Percentiles rank a stretch among this genome's conserved stretches.
Conservation (phyloP, 2,888 invertebrate genomes). For the Andrena camellia region DNA sequence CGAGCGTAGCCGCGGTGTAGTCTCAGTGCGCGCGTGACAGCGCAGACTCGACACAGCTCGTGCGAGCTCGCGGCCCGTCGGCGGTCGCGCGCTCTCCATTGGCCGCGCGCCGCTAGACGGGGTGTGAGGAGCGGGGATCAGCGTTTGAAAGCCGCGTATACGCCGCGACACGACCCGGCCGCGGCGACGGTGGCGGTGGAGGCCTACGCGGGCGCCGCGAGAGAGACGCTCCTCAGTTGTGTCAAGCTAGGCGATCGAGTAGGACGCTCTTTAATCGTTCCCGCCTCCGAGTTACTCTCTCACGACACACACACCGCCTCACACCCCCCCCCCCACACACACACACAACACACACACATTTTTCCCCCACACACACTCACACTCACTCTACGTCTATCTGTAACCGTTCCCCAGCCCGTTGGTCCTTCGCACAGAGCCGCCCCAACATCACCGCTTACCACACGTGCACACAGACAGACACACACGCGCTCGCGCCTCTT, state of each 20-base stretch:
- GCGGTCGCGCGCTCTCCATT: conserved; percentile 72
- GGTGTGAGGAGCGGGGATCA: conserved; percentile 68
- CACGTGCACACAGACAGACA: conserved; percentile 11
- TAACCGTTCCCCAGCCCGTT: conserved; percentile 36
- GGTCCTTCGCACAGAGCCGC: conserved; percentile 24
- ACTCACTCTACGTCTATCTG: conserved; percentile 21
- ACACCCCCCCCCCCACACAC: conserved; percentile 64
- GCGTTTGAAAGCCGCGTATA: conserved; percentile 80
- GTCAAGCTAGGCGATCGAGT: conserved; percentile 85
- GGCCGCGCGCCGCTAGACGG: conserved; percentile 62
- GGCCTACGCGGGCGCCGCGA: conserved; percentile 72
- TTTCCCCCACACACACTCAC: conserved; percentile 46
- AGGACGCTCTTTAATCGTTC: conserved; percentile 84
- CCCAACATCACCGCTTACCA: conserved; percentile 13
- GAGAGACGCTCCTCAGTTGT: conserved; percentile 82
- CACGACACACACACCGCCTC: conserved; percentile 67
- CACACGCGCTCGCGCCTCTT: conserved; percentile 25
- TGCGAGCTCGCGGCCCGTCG: conserved; percentile 57
- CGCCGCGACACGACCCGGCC: conserved; percentile 68
- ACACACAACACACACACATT: conserved; percentile 65
- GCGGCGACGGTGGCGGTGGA: conserved; percentile 65
- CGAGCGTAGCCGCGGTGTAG: neutral
- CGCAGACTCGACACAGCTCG: conserved; percentile 64
- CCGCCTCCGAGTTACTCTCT: conserved; percentile 81
- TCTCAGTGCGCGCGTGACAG: neutral